Conservation (phyloP, 2,797 vertebrate species). For the Benthosema pterotum region DNA sequence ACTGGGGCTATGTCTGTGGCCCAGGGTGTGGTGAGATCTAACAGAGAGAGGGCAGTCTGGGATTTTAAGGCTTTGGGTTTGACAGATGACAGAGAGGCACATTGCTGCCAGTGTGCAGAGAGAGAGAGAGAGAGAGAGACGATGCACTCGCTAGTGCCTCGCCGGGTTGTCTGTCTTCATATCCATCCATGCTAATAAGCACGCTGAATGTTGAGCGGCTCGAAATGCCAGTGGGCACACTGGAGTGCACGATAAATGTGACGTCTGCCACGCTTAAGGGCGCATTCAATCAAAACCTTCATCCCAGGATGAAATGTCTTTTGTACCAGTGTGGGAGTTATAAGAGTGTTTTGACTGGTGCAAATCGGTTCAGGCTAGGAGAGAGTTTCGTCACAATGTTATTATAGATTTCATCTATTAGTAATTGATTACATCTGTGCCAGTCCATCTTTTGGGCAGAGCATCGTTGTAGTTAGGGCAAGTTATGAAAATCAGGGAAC, state of each 20-base stretch:
- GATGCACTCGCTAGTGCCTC: slow-evolving; percentile 56
- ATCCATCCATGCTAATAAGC: slow-evolving; percentile 56
- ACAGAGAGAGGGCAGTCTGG: slow-evolving; percentile 1
- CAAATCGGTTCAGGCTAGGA: slow-evolving; percentile 21
- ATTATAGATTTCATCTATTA: slow-evolving; percentile 2
- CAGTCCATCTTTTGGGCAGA: slow-evolving; percentile 9
- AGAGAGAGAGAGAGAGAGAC: too few relatives aligned
- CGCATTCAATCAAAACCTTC: slow-evolving; percentile 43
- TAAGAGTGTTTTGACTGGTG: slow-evolving; percentile 27
- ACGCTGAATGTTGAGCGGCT: slow-evolving; percentile 41
- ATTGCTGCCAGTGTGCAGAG: slow-evolving; percentile 26
- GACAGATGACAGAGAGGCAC: slow-evolving; percentile 42
- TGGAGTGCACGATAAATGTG: slow-evolving; percentile 41
- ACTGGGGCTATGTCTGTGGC: background rate
- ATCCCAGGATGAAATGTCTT: slow-evolving; percentile 30
- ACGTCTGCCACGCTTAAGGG: slow-evolving; percentile 38
- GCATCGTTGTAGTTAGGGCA: too few relatives aligned
- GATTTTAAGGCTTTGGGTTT: slow-evolving; percentile 1
- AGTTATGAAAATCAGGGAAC: too few relatives aligned
- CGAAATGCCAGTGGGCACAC: slow-evolving; percentile 50
- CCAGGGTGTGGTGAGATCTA: background rate
- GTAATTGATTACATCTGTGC: slow-evolving; percentile 11
- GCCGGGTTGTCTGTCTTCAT: slow-evolving; percentile 53
- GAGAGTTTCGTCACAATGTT: slow-evolving; percentile 19
- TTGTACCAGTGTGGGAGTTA: slow-evolving; percentile 39